phyloP scores from a whole-genome alignment of 2,113 vertebrate genomes.

The Dipodomys spectabilis region DNA sequence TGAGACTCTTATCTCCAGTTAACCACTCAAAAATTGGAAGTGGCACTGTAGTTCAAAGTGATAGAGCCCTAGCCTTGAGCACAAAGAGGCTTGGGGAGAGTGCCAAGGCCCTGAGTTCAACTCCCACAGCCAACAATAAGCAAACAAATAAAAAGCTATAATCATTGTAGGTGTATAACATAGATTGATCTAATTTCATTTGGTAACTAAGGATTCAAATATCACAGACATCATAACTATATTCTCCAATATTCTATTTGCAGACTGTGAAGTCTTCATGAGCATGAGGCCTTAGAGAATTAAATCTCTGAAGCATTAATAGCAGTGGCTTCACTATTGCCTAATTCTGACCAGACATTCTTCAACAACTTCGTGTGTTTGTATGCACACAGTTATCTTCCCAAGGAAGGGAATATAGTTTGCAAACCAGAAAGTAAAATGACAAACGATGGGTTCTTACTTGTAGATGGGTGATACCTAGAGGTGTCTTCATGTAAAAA shows the following conservation, averaged over 20 bases:
- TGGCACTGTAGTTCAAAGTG: too few relatives aligned
- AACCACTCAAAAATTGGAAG: too few relatives aligned
- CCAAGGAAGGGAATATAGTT: neutral
- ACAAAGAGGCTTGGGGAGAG: too few relatives aligned
- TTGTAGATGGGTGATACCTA: neutral
- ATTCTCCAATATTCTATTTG: neutral
- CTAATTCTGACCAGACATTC: neutral
- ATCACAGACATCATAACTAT: neutral
- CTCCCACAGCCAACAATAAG: too few relatives aligned
- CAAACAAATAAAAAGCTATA: neutral
- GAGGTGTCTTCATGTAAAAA: neutral
- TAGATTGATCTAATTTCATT: neutral
- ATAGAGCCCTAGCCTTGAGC: too few relatives aligned
- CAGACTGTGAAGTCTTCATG: neutral
- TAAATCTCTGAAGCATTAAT: neutral
- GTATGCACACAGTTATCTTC: neutral
- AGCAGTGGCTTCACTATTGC: neutral
- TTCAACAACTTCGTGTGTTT: neutral
- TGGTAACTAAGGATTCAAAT: neutral
- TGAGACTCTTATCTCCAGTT: too few relatives aligned
- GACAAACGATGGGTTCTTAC: neutral
- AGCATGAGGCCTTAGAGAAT: neutral
- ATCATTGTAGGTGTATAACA: neutral
- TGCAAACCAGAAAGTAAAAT: conserved; percentile 39
- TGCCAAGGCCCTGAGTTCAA: too few relatives aligned